Conservation (phyloP, 1,140 invertebrate genomes). For the Hormaphis cornu region DNA sequence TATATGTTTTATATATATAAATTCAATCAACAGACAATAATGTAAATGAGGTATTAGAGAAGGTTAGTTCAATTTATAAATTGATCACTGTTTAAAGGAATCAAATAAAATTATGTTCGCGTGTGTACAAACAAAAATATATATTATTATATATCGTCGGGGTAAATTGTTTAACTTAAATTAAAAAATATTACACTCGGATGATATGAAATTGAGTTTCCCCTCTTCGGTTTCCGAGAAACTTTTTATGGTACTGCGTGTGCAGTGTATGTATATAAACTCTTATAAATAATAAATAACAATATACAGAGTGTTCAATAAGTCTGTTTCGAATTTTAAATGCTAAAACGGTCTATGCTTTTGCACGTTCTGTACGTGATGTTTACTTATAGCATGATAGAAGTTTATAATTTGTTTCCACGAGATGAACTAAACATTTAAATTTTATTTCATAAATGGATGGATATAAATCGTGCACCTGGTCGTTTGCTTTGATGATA, state of each 20-base stretch:
- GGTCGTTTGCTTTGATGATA: too few relatives aligned
- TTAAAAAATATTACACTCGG: constrained; percentile 24
- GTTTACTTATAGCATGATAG: too few relatives aligned
- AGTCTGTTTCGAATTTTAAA: too few relatives aligned
- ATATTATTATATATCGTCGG: too few relatives aligned
- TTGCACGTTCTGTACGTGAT: too few relatives aligned
- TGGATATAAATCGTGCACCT: too few relatives aligned
- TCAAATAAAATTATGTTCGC: not conserved
- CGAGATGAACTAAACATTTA: constrained; percentile 25
- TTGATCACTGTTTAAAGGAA: constrained; percentile 12
- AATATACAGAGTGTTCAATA: too few relatives aligned
- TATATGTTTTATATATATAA: too few relatives aligned
- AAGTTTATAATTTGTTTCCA: constrained; percentile 27
- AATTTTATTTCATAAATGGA: too few relatives aligned
- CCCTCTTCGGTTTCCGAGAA: not conserved
- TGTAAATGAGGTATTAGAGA: not conserved
- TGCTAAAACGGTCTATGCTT: too few relatives aligned
- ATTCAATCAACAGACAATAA: not conserved
- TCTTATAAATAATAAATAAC: too few relatives aligned
- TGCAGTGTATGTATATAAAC: too few relatives aligned
- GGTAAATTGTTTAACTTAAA: constrained; percentile 19
- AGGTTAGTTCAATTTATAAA: constrained; percentile 15
- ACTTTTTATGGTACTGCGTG: constrained; percentile 1
- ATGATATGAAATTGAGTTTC: constrained; percentile 22
- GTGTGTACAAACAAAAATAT: constrained; percentile 5